Evolutionary conservation across 2,113 vertebrate genomes (phyloP).

Genomic region (Macaca nemestrina): DNA sequence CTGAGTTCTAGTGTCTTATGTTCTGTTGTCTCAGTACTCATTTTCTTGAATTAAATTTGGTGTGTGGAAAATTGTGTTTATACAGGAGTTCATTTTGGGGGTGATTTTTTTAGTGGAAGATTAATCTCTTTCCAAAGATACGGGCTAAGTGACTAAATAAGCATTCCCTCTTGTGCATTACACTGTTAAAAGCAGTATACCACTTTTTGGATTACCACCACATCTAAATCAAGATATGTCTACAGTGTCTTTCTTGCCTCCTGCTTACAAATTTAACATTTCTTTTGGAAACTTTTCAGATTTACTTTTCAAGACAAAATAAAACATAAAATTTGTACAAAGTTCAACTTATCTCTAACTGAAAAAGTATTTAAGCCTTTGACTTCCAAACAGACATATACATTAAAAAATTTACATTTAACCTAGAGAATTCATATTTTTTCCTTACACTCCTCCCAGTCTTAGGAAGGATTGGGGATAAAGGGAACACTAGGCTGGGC

Average conservation of each 20-base stretch:
- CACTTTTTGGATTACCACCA: background rate
- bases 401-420: background rate
- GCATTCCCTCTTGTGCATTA: background rate
- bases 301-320: background rate
- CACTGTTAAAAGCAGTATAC: background rate
- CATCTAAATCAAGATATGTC: background rate
- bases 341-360: background rate
- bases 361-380: background rate
- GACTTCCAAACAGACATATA: background rate
- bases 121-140: background rate
- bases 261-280: background rate
- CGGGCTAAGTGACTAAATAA: background rate
- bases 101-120: background rate
- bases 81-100: background rate
- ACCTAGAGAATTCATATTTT: background rate
- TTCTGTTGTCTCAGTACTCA: background rate
- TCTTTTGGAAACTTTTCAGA: background rate
- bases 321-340: background rate
- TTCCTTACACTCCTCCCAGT: background rate
- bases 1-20: background rate
- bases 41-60: conserved; percentile 34
- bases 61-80: background rate
- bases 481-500: background rate
- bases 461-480: background rate
- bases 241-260: background rate